Evolutionary conservation across 30 jellyfish, hydroid and myxozoan species (phyloP).

Genomic region (Sanderia malayensis): DNA sequence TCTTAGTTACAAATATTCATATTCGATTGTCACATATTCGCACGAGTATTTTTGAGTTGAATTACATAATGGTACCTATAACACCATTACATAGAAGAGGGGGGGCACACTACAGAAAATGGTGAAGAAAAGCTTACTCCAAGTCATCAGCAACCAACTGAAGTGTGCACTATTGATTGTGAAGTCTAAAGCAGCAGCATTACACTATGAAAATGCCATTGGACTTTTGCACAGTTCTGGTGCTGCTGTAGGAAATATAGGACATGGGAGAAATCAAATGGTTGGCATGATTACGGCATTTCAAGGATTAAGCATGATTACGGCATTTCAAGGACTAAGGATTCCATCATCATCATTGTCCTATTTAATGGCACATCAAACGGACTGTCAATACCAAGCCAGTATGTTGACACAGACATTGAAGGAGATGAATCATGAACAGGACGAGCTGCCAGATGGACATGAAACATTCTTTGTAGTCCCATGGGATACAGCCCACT

Average conservation of each 20-base stretch:
- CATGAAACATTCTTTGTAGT: constrained; percentile 44
- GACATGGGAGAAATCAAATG: constrained; percentile 47
- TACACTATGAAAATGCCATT: constrained; percentile 43
- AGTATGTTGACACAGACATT: constrained; percentile 18
- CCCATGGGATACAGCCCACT: constrained; percentile 62
- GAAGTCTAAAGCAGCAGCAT: constrained; percentile 36
- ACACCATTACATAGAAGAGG: too few species aligned
- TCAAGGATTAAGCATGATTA: constrained; percentile 16
- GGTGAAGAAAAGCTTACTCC: constrained; percentile 31
- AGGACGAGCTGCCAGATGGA: constrained; percentile 15
- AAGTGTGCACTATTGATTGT: constrained; percentile 37
- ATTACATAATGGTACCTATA: too few species aligned
- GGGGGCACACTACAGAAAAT: constrained; percentile 29
- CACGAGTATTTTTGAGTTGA: too few species aligned
- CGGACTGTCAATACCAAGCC: constrained; percentile 42
- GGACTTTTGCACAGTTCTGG: constrained; percentile 33
- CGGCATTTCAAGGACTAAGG: constrained; percentile 22
- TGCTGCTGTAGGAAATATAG: constrained; percentile 45
- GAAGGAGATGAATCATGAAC: constrained; percentile 13
- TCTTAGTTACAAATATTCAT: too few species aligned
- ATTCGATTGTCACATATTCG: too few species aligned
- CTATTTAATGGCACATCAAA: constrained; percentile 44
- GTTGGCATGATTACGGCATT: constrained; percentile 36
- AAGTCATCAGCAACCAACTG: constrained; percentile 46
- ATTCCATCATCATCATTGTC: constrained; percentile 39